Percentiles rank a stretch among this genome's conserved stretches.
These are phyloP conservation scores for Myotis davidii DNA, from an alignment of 2,113 vertebrate species.

Conservation along the genomic window DNA sequence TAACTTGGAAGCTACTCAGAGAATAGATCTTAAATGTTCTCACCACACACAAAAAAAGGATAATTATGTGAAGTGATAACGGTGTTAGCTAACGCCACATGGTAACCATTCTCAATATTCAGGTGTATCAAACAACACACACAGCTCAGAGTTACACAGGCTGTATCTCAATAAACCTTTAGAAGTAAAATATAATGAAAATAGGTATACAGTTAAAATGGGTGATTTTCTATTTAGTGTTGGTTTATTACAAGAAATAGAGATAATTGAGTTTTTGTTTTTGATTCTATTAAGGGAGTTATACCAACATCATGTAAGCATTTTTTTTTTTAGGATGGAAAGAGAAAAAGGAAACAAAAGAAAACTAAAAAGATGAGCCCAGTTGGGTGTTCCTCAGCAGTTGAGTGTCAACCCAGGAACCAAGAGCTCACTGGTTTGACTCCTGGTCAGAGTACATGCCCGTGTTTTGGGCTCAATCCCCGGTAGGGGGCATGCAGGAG, in stretches of 20 bases:
- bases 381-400: too few relatives aligned
- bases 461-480: too few relatives aligned
- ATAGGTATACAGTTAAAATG: background rate
- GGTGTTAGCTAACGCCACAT: rapidly evolving
- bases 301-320: background rate
- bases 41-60: background rate
- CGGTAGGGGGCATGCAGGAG: too few relatives aligned
- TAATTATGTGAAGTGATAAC: background rate
- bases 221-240: background rate
- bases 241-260: background rate
- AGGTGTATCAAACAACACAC: background rate
- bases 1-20: background rate
- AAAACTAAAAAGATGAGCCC: background rate
- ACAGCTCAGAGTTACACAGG: background rate
- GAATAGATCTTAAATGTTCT: background rate
- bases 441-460: too few relatives aligned
- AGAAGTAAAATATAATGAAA: background rate
- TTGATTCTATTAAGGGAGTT: background rate
- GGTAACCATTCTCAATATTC: background rate
- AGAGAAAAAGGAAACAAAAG: background rate
- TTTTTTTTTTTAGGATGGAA: background rate
- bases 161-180: background rate
- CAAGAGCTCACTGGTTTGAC: too few relatives aligned
- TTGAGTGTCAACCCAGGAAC: too few relatives aligned
- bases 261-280: background rate